These are phyloP conservation scores for Phortica okadai DNA, from an alignment of 2,888 invertebrate species.

Conservation along the genomic window DNA sequence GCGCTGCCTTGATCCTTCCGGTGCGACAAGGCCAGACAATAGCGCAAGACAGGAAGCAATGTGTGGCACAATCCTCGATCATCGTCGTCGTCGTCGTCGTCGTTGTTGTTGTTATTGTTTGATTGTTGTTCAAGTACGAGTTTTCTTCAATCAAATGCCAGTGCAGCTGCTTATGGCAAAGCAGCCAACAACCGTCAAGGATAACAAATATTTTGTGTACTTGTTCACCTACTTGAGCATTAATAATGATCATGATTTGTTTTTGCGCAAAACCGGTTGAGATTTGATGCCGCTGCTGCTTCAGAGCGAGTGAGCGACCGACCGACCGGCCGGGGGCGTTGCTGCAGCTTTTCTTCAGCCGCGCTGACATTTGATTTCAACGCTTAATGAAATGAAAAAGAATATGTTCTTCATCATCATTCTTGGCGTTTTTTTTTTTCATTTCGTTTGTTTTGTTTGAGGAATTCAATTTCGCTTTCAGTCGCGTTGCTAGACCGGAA, in stretches of 20 bases:
- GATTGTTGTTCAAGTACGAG: neutral
- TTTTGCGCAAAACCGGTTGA: constrained; percentile 59
- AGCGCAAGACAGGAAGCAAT: constrained; percentile 74
- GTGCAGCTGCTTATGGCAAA: constrained; percentile 55
- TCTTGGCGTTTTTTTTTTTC: constrained; percentile 5
- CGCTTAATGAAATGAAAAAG: constrained; percentile 6
- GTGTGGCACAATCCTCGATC: constrained; percentile 64
- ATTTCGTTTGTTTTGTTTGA: constrained; percentile 28
- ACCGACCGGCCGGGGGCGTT: constrained; percentile 48
- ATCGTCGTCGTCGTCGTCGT: constrained; percentile 43
- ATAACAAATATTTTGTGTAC: constrained; percentile 64
- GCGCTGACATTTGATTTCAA: constrained; percentile 68
- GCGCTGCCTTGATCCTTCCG: constrained; percentile 66
- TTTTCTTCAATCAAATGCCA: constrained; percentile 42
- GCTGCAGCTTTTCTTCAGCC: constrained; percentile 38
- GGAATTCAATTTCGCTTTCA: constrained; percentile 69
- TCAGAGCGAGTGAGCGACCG: neutral
- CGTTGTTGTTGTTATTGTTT: constrained; percentile 33
- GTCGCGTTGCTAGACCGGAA: constrained; percentile 61
- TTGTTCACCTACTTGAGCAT: constrained; percentile 35
- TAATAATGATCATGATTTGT: neutral
- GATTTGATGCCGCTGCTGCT: constrained; percentile 34
- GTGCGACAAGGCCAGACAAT: constrained; percentile 55
- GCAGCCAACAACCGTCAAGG: constrained; percentile 62
- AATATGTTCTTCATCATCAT: neutral